A percentile compares a stretch with the other conserved stretches of the same genome.
Evolutionary conservation across 2,797 vertebrate genomes (phyloP).

Genomic region (Lycodopsis pacificus): DNA sequence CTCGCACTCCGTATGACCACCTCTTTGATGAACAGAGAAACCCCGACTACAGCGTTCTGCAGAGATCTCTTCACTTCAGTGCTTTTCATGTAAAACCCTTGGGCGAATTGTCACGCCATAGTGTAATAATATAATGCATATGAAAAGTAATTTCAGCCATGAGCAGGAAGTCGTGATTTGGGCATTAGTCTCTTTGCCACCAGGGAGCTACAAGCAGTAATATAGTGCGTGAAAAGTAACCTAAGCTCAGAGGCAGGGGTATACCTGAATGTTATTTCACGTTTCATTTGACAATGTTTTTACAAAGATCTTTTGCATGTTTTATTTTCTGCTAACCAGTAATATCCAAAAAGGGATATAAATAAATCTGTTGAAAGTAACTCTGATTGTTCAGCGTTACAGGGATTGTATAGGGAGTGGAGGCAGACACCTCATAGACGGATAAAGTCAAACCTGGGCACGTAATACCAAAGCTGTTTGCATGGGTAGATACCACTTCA

Average conservation of each 20-base stretch:
- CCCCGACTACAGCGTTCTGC: neutral
- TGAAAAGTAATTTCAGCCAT: conserved; percentile 36
- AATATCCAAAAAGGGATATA: neutral
- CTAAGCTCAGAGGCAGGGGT: conserved; percentile 1
- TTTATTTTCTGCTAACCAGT: neutral
- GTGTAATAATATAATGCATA: conserved; percentile 27
- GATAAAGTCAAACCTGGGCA: neutral
- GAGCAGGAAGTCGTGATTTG: conserved; percentile 39
- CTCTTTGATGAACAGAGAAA: neutral
- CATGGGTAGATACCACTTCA: neutral
- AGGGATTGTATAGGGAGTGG: neutral
- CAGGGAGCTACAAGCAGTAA: conserved; percentile 28
- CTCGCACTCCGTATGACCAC: neutral
- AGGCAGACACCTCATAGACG: neutral
- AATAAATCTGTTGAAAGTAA: neutral
- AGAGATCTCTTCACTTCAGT: conserved; percentile 22
- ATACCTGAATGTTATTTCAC: neutral
- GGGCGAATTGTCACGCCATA: conserved; percentile 24
- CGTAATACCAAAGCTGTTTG: neutral
- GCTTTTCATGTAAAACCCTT: conserved; percentile 33
- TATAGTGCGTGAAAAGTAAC: conserved; percentile 4
- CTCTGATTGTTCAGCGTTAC: neutral
- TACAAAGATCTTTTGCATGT: neutral
- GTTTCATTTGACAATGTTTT: neutral
- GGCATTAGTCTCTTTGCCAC: conserved; percentile 41